phyloP scores from a whole-genome alignment of 2,113 vertebrate genomes.

The Pionites leucogaster region DNA sequence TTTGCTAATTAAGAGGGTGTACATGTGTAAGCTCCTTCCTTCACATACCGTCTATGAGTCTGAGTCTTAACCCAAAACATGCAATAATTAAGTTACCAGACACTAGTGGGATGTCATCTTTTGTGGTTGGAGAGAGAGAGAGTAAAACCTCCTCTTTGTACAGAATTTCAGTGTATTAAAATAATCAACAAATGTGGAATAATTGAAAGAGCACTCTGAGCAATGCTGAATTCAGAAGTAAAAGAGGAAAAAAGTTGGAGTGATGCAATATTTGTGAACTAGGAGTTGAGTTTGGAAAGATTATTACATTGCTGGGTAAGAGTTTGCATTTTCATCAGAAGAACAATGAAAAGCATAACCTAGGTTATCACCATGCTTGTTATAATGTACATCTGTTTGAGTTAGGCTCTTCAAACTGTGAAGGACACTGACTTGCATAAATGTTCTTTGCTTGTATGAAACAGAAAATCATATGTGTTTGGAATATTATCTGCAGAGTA shows the following conservation, averaged over 20 bases:
- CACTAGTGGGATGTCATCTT: not conserved
- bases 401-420: not conserved
- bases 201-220: not conserved
- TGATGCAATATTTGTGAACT: not conserved
- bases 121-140: not conserved
- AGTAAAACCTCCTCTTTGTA: not conserved
- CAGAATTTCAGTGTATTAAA: not conserved
- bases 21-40: not conserved
- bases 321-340: not conserved
- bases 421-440: not conserved
- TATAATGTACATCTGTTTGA: not conserved
- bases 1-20: not conserved
- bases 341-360: not conserved
- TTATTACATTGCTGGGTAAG: not conserved
- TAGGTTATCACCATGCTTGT: not conserved
- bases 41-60: not conserved
- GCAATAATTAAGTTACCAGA: not conserved
- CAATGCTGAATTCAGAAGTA: not conserved
- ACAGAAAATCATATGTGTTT: not conserved
- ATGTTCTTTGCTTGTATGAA: not conserved
- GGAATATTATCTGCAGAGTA: not conserved
- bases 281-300: not conserved
- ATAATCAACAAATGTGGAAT: not conserved
- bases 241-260: not conserved
- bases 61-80: not conserved